Evolutionary conservation across 2,113 vertebrate genomes (phyloP).

Genomic region (Aplodontia rufa): DNA sequence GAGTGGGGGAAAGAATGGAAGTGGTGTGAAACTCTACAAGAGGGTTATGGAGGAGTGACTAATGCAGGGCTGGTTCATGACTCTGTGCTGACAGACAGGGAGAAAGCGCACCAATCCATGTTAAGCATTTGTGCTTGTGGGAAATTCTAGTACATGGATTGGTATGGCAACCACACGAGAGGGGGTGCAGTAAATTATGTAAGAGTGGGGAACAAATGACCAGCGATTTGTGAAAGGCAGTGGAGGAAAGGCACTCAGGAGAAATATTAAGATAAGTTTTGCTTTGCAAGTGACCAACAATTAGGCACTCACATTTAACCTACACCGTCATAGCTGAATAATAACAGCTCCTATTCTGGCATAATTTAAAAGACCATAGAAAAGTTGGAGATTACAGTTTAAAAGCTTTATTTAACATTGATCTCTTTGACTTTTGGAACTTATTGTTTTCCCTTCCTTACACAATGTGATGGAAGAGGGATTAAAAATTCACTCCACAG

Average conservation of each 20-base stretch:
- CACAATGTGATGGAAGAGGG: background rate
- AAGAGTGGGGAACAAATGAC: background rate
- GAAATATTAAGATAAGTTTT: background rate
- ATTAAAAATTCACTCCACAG: background rate
- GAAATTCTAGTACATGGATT: background rate
- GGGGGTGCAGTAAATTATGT: background rate
- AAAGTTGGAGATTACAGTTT: background rate
- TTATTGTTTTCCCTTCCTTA: background rate
- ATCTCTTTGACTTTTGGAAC: background rate
- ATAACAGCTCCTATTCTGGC: background rate
- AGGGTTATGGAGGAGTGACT: background rate
- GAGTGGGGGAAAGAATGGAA: background rate
- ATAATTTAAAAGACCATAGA: background rate
- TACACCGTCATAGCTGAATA: background rate
- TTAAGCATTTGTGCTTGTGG: background rate
- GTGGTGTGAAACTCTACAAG: background rate
- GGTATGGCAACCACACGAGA: background rate
- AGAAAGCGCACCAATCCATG: background rate
- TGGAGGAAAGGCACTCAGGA: background rate
- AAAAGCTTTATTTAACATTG: background rate
- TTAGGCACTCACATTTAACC: background rate
- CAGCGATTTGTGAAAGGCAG: background rate
- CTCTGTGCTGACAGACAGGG: background rate
- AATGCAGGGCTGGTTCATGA: background rate
- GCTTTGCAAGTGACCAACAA: background rate